Evolutionary conservation across 2,113 vertebrate species (phyloP).

Genomic region (Laterallus jamaicensis): DNA sequence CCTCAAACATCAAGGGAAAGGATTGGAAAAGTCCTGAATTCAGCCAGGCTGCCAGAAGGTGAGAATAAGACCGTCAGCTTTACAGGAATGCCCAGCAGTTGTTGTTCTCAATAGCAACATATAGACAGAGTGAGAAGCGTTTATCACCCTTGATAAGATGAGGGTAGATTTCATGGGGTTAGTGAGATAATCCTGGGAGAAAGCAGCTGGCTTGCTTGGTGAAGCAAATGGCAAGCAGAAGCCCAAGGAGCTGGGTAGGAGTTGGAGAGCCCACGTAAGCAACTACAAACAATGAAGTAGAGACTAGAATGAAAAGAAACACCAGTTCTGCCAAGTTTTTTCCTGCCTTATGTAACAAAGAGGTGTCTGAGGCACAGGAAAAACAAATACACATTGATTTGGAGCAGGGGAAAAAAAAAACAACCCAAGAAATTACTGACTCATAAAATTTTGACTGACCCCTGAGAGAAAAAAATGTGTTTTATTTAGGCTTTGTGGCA

Average conservation of each 20-base stretch:
- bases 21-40: neutral
- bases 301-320: neutral
- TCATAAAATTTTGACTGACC: neutral
- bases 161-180: neutral
- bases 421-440: neutral
- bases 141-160: neutral
- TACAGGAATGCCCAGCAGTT: neutral
- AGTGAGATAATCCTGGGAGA: conserved; percentile 20
- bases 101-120: neutral
- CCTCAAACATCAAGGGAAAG: neutral
- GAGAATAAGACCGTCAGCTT: neutral
- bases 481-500: neutral
- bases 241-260: neutral
- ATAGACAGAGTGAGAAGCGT: neutral
- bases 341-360: neutral
- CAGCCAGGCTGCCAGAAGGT: neutral
- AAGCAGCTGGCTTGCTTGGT: neutral
- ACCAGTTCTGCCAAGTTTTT: neutral
- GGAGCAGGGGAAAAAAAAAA: neutral
- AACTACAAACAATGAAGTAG: neutral
- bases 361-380: neutral
- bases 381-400: neutral
- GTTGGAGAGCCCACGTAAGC: neutral
- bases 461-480: neutral
- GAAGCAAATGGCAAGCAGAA: neutral